phyloP scores from a whole-genome alignment of 92 coral and sea anemone genomes.

The Umimayanthus chanpuru region DNA sequence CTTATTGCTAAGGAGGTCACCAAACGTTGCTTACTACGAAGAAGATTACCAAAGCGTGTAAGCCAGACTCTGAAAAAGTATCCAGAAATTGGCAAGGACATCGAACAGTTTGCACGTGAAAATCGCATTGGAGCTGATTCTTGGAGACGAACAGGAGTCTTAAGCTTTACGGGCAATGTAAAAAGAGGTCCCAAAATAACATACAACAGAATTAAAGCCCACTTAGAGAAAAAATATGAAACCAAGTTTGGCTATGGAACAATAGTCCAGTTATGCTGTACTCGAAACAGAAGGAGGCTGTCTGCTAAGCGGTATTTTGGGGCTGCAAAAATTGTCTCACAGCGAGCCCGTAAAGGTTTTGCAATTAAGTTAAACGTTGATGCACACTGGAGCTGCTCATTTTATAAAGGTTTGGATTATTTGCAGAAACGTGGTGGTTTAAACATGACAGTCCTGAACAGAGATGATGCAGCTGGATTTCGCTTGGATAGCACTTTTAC shows the following conservation, averaged over 20 bases:
- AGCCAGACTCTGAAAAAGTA: not conserved
- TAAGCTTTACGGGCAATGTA: slow-evolving; percentile 19
- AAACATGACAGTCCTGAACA: slow-evolving; percentile 40
- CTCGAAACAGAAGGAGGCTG: slow-evolving; percentile 9
- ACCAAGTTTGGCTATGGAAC: slow-evolving; percentile 28
- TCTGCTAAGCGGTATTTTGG: slow-evolving; percentile 44
- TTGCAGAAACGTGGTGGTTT: slow-evolving; percentile 20
- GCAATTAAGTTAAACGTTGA: slow-evolving; percentile 20
- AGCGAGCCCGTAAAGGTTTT: slow-evolving; percentile 22
- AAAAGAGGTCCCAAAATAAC: slow-evolving; percentile 12
- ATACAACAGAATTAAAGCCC: slow-evolving; percentile 22
- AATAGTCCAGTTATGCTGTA: slow-evolving; percentile 12
- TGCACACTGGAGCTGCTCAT: slow-evolving; percentile 37
- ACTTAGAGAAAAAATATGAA: slow-evolving; percentile 22
- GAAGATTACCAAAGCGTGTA: slow-evolving; percentile 1
- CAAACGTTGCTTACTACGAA: not conserved
- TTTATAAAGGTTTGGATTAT: slow-evolving; percentile 38
- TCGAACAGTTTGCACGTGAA: slow-evolving; percentile 14
- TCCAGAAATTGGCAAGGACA: slow-evolving; percentile 20
- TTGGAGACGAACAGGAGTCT: not conserved
- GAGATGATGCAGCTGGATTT: slow-evolving; percentile 40
- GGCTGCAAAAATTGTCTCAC: slow-evolving; percentile 26
- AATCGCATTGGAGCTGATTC: slow-evolving; percentile 31
- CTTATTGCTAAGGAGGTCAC: slow-evolving; percentile 31
- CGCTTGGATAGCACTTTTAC: slow-evolving; percentile 36